Evolutionary conservation across 1,140 invertebrate species (phyloP).

Genomic region (Drosophila sechellia): DNA sequence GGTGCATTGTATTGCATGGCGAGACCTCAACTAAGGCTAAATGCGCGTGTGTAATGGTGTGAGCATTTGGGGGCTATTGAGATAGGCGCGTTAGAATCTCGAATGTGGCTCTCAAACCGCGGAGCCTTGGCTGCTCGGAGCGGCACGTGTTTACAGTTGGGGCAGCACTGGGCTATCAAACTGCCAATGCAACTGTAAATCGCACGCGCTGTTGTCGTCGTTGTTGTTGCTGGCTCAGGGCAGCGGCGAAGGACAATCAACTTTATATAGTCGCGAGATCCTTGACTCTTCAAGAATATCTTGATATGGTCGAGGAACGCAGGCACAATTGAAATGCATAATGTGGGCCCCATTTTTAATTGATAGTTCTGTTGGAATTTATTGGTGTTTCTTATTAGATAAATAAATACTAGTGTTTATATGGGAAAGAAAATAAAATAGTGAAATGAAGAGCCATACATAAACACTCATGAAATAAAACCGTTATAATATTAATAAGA

Average conservation of each 20-base stretch:
- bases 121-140: constrained; percentile 67
- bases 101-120: constrained; percentile 56
- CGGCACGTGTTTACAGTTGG: constrained; percentile 75
- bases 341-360: not conserved
- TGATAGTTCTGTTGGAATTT: too few species aligned
- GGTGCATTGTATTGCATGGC: constrained; percentile 81
- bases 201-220: constrained; percentile 20
- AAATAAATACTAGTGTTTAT: too few species aligned
- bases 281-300: constrained; percentile 25
- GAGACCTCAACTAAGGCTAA: constrained; percentile 82
- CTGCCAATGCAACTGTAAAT: constrained; percentile 52
- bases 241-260: constrained; percentile 41
- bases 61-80: constrained; percentile 78
- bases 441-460: too few species aligned
- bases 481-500: too few species aligned
- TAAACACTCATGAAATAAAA: too few species aligned
- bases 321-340: not conserved
- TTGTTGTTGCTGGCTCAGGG: constrained; percentile 26
- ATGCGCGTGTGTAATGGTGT: constrained; percentile 42
- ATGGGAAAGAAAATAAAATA: too few species aligned
- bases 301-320: not conserved
- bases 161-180: constrained; percentile 39
- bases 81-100: constrained; percentile 72
- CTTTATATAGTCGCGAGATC: constrained; percentile 40
- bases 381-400: too few species aligned